phyloP scores from a whole-genome alignment of 2,113 vertebrate species.

The Oryzias javanicus region DNA sequence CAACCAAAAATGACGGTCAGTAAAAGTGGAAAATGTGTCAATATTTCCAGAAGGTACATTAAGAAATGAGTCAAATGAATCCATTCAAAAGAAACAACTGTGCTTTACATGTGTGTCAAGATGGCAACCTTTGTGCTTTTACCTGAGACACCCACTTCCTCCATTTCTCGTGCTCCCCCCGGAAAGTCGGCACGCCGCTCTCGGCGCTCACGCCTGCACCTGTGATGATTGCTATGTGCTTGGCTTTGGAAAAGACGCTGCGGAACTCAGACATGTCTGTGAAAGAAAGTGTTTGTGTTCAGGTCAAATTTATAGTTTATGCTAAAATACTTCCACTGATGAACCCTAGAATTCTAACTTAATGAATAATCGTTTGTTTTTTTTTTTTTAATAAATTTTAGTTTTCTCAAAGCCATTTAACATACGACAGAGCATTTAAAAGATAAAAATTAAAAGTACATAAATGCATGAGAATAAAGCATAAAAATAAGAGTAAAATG shows the following conservation, averaged over 20 bases:
- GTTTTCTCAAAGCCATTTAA: too few species aligned
- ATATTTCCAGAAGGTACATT: too few species aligned
- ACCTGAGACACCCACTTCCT: conserved; percentile 95
- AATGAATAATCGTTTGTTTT: too few species aligned
- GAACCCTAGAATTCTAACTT: too few species aligned
- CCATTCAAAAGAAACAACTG: not conserved
- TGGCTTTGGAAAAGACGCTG: conserved; percentile 86
- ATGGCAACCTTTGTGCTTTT: not conserved
- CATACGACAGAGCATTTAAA: too few species aligned
- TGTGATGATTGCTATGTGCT: conserved; percentile 90
- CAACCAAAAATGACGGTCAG: not conserved
- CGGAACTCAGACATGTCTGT: conserved; percentile 89
- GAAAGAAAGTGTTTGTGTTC: not conserved
- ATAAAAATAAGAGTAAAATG: too few species aligned
- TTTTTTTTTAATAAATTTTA: too few species aligned
- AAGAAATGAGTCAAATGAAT: not conserved
- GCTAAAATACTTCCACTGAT: too few species aligned
- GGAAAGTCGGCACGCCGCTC: conserved; percentile 91
- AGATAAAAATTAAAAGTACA: too few species aligned
- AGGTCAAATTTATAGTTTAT: too few species aligned
- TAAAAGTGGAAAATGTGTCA: too few species aligned
- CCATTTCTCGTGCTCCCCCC: conserved; percentile 89
- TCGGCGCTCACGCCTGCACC: conserved; percentile 92
- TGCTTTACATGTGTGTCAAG: not conserved
- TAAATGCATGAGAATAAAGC: too few species aligned